Evolutionary conservation across 2,888 invertebrate species (phyloP).

Genomic region (Ichneumoninae sp.): DNA sequence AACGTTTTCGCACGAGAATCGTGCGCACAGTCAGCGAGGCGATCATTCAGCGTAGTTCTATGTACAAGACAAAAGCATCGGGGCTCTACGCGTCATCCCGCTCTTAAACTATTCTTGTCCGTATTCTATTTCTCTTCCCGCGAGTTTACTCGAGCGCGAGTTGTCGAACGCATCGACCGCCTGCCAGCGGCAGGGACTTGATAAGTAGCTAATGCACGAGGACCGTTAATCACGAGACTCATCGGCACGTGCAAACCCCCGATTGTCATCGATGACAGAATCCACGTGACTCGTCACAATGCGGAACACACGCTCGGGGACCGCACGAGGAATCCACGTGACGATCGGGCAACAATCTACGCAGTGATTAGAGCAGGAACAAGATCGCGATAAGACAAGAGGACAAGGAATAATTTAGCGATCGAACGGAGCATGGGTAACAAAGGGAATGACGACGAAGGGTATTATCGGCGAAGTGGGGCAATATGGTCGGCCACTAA

Average conservation of each 20-base stretch:
- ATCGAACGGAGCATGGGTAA: background rate
- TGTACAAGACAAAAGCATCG: constrained; percentile 14
- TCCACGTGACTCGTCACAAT: constrained; percentile 15
- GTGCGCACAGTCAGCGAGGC: constrained; percentile 14
- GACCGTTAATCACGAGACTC: constrained; percentile 23
- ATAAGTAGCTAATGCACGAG: background rate
- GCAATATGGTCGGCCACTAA: background rate
- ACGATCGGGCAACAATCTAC: constrained; percentile 4
- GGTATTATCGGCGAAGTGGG: background rate
- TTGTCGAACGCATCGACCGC: constrained; percentile 28
- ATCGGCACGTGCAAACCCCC: constrained; percentile 10
- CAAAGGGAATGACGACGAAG: background rate
- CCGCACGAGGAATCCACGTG: background rate
- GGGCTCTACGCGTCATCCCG: constrained; percentile 1
- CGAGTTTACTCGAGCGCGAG: constrained; percentile 33
- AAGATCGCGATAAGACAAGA: background rate
- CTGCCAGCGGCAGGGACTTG: background rate
- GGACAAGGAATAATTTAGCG: background rate
- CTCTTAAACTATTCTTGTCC: constrained; percentile 53
- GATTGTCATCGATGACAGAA: background rate
- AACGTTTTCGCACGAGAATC: constrained; percentile 50
- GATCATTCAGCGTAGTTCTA: constrained; percentile 37
- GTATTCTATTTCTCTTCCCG: constrained; percentile 14
- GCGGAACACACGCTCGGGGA: background rate
- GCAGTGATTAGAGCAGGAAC: background rate